phyloP scores from a whole-genome alignment of 2,113 vertebrate genomes.

The Mola mola region DNA sequence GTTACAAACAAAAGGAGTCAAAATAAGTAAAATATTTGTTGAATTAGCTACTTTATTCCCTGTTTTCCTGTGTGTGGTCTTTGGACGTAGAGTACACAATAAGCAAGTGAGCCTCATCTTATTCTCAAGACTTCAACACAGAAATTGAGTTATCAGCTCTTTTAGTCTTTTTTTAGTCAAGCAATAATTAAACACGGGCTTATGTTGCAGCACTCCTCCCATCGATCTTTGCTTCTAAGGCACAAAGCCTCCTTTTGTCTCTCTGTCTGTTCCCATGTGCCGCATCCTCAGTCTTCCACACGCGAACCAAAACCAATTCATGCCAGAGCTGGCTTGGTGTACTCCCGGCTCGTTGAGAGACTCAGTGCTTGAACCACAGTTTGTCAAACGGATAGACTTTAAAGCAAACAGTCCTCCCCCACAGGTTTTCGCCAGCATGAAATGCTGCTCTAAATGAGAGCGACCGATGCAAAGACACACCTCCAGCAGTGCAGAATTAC shows the following conservation, averaged over 20 bases:
- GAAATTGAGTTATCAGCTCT: conserved; percentile 28
- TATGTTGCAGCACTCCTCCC: conserved; percentile 26
- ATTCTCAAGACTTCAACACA: not conserved
- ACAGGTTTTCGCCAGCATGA: conserved; percentile 1
- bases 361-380: conserved; percentile 37
- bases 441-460: conserved; percentile 37
- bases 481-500: conserved; percentile 13
- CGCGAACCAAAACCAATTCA: conserved; percentile 21
- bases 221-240: conserved; percentile 42
- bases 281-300: conserved; percentile 12
- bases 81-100: not conserved
- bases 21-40: not conserved
- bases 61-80: not conserved
- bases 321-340: conserved; percentile 25
- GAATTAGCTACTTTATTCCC: not conserved
- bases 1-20: not conserved
- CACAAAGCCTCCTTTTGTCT: conserved; percentile 46
- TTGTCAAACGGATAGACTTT: conserved; percentile 44
- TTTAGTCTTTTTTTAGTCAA: conserved; percentile 27
- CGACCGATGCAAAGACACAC: conserved; percentile 44
- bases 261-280: conserved; percentile 31
- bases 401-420: conserved; percentile 33
- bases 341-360: conserved; percentile 25
- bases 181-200: conserved; percentile 46
- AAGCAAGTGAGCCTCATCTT: conserved; percentile 1